These are phyloP conservation scores for Limnephilus rhombicus DNA, from an alignment of 2,888 invertebrate genomes.

Conservation along the genomic window DNA sequence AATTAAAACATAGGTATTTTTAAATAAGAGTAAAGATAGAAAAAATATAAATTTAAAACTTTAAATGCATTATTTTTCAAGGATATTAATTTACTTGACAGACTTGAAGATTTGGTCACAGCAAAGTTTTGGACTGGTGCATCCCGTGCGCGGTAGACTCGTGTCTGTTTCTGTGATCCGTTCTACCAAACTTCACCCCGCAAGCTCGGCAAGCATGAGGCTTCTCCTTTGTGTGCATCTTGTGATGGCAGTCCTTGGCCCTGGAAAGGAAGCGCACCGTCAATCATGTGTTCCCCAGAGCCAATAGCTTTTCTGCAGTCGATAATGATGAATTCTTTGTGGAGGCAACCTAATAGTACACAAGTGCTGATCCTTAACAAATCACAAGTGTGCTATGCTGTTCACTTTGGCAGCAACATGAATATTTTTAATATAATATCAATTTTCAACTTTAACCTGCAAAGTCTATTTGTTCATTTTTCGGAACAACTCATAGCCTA, in stretches of 20 bases:
- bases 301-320: neutral
- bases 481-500: too few relatives aligned
- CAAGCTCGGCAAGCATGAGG: conserved; percentile 60
- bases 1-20: too few relatives aligned
- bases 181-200: conserved; percentile 57
- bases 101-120: neutral
- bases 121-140: conserved; percentile 31
- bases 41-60: neutral
- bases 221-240: conserved; percentile 63
- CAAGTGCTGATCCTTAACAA: too few relatives aligned
- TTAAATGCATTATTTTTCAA: neutral
- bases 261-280: conserved; percentile 32
- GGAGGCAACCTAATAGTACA: neutral
- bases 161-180: conserved; percentile 62
- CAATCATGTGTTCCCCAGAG: neutral
- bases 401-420: too few relatives aligned
- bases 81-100: neutral
- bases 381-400: too few relatives aligned
- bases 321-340: neutral
- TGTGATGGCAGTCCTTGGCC: conserved; percentile 50
- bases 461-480: too few relatives aligned
- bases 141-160: conserved; percentile 60
- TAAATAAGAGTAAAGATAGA: too few relatives aligned
- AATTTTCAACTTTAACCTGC: too few relatives aligned
- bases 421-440: too few relatives aligned